Conservation (phyloP, 2,888 invertebrate genomes). For the Parapristionchus giblindavisi region DNA sequence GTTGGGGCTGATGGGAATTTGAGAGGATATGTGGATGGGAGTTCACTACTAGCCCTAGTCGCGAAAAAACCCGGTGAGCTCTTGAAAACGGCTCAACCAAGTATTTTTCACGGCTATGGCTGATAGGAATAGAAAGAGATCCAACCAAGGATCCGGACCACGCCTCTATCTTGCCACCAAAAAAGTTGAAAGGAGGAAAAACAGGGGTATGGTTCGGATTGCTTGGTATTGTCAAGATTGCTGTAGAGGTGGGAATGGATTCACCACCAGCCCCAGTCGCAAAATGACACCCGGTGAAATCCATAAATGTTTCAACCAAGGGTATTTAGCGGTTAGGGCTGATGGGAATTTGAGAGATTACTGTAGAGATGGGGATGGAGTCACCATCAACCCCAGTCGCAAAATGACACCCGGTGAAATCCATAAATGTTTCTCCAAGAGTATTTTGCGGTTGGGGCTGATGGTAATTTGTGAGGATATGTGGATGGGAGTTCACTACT, state of each 20-base stretch:
- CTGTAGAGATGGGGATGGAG: background rate
- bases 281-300: background rate
- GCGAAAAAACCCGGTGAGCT: no score
- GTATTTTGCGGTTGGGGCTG: background rate
- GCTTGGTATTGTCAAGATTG: background rate
- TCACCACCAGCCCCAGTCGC: background rate
- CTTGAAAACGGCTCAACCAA: no score
- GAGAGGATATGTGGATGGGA: no score
- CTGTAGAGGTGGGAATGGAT: background rate
- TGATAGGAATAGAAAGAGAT: no score
- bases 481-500: background rate
- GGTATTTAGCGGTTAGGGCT: background rate
- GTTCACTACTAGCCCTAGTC: no score
- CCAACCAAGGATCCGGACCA: background rate
- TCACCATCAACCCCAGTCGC: background rate
- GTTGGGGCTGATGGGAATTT: no score
- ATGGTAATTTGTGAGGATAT: background rate
- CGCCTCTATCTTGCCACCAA: background rate
- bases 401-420: background rate
- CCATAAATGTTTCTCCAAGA: background rate
- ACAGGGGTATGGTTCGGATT: background rate
- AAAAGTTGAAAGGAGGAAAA: background rate
- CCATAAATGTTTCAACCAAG: background rate
- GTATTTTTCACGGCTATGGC: no score
- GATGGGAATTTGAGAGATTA: background rate